Conservation (phyloP, 2,113 vertebrate genomes). For the Nothoprocta perdicaria region DNA sequence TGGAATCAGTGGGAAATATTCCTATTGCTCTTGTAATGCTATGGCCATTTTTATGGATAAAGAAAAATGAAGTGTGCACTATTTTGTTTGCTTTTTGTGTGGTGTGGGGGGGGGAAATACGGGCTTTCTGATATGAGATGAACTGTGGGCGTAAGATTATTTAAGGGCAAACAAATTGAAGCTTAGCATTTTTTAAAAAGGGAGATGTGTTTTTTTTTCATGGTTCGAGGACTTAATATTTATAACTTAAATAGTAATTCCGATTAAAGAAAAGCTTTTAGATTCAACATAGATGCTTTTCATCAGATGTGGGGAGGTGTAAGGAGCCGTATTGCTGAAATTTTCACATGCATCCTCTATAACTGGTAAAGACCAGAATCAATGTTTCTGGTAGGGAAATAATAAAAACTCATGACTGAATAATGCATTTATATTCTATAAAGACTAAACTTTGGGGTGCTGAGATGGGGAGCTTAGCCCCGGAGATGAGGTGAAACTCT, state of each 20-base stretch:
- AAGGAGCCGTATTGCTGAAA: not conserved
- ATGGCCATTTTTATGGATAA: slow-evolving; percentile 4
- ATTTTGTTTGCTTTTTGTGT: slow-evolving; percentile 25
- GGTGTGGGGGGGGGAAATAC: slow-evolving; percentile 3
- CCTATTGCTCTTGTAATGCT: not conserved
- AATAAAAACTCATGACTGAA: not conserved
- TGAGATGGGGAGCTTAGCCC: not conserved
- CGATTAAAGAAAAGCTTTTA: not conserved
- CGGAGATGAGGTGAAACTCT: not conserved
- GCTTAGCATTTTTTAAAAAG: not conserved
- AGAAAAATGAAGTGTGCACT: not conserved
- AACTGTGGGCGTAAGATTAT: not conserved
- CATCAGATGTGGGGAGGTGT: not conserved
- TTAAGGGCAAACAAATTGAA: slow-evolving; percentile 23
- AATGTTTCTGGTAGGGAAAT: slow-evolving; percentile 17
- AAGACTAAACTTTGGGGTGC: not conserved
- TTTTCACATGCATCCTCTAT: slow-evolving; percentile 15
- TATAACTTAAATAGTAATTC: not conserved
- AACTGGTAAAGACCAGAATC: not conserved
- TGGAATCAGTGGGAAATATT: slow-evolving; percentile 9
- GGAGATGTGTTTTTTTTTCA: not conserved
- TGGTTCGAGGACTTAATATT: slow-evolving; percentile 30
- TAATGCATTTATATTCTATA: not conserved
- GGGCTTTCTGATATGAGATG: slow-evolving; percentile 8
- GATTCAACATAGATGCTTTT: slow-evolving; percentile 28